phyloP scores from a whole-genome alignment of 2,888 invertebrate genomes.

The Mythimna vitellina region DNA sequence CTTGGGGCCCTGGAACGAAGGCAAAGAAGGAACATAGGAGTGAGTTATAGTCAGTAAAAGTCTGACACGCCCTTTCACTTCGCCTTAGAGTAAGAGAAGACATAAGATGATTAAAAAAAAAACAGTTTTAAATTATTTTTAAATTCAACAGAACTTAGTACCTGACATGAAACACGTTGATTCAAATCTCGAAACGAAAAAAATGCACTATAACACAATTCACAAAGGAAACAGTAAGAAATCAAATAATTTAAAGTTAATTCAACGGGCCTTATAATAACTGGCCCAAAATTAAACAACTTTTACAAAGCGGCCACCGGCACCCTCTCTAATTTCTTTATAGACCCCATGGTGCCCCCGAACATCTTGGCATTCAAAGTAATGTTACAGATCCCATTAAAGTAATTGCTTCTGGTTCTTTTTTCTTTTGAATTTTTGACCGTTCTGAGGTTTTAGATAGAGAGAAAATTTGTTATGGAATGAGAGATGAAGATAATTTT shows the following conservation, averaged over 20 bases:
- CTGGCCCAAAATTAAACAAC: constrained; percentile 46
- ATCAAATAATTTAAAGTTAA: constrained; percentile 35
- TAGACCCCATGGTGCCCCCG: constrained; percentile 9
- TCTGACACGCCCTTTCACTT: too few relatives aligned
- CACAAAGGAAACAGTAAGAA: background rate
- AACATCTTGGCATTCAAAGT: constrained; percentile 24
- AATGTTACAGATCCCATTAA: constrained; percentile 33
- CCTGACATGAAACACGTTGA: too few relatives aligned
- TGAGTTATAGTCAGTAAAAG: too few relatives aligned
- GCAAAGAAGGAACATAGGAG: too few relatives aligned
- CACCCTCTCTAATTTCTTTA: constrained; percentile 43
- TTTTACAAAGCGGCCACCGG: constrained; percentile 31
- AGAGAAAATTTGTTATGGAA: background rate
- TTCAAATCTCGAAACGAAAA: background rate
- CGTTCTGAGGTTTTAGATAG: background rate
- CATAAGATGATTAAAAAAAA: too few relatives aligned
- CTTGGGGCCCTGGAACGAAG: too few relatives aligned
- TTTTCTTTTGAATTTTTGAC: constrained; percentile 33
- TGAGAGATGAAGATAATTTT: background rate
- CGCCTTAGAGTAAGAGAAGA: too few relatives aligned
- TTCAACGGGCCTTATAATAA: constrained; percentile 21
- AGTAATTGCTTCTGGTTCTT: constrained; percentile 32
- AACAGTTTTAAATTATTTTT: background rate
- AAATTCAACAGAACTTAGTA: background rate
- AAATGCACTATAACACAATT: background rate